Percentiles rank a stretch among this genome's conserved stretches.
Evolutionary conservation across 30 jellyfish, hydroid and myxozoan genomes (phyloP).

Genomic region (Mastigias papua): DNA sequence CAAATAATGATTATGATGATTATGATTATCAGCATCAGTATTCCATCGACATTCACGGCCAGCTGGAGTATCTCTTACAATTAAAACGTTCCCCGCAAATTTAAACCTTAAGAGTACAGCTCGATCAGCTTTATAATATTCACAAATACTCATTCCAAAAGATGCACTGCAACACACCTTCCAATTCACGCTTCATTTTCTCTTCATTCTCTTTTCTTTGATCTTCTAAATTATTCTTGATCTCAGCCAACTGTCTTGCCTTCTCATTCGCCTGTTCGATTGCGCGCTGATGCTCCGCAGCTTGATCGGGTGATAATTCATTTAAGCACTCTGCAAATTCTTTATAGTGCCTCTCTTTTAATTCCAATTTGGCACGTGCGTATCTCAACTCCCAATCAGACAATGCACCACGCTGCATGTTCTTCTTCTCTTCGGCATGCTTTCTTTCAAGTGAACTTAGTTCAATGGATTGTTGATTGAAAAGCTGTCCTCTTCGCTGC

Average conservation of each 20-base stretch:
- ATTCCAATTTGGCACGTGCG: conserved; percentile 93
- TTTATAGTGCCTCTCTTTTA: conserved; percentile 94
- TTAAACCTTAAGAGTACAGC: too few relatives aligned
- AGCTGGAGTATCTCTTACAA: too few relatives aligned
- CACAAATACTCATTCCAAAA: too few relatives aligned
- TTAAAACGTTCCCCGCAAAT: too few relatives aligned
- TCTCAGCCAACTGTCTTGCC: conserved; percentile 91
- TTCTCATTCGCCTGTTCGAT: conserved; percentile 92
- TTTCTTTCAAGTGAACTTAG: conserved; percentile 80
- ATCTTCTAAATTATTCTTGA: conserved; percentile 86
- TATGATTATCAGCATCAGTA: too few relatives aligned
- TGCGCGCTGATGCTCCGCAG: conserved; percentile 85
- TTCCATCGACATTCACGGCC: too few relatives aligned
- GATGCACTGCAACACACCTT: conserved; percentile 65
- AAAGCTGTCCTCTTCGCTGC: conserved; percentile 83
- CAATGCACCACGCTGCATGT: conserved; percentile 77
- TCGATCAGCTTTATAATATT: not conserved
- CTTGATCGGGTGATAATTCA: conserved; percentile 90
- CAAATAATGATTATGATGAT: too few relatives aligned
- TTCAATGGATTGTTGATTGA: conserved; percentile 92
- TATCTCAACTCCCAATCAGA: conserved; percentile 95
- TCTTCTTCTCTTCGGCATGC: conserved; percentile 84
- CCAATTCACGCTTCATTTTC: conserved; percentile 79
- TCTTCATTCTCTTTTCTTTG: conserved; percentile 88
- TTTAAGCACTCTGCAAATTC: conserved; percentile 95